Evolutionary conservation across 2,888 invertebrate species (phyloP), one percentile per base, ranked within the genome.

Genomic region (Cordilura impudica): DNA sequence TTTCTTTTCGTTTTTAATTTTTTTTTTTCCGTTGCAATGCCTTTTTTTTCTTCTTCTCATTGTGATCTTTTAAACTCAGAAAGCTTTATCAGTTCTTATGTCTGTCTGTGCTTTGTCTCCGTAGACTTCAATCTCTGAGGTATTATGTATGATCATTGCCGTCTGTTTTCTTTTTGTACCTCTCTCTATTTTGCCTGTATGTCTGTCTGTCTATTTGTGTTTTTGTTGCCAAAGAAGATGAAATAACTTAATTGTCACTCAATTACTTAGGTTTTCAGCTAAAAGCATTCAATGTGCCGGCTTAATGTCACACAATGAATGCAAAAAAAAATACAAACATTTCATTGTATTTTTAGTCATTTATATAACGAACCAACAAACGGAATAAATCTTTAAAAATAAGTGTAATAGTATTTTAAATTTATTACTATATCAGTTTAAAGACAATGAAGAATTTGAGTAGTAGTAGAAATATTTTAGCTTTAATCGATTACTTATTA

Each of bases 191-290:
- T n/a, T 39, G 35, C 3, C 35, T 39, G 35, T 39, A 2, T 39
- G 35, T n/a, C 12, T 35, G 19, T 10, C n/a, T 14, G 8, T 6
- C 23, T 56, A 26, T 49, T 63, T 47, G 26, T 47, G 35, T 45
- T 51, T 12, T 3, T 10, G 10, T 54, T 60, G 16, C 21, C 14
- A 49, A 29, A 70, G 51, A 72, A 63, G 61, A 75, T 75, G 86
- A 85, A 88, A 87, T 86, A 88, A 86, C 87, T 87, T 87, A 87
- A 87, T 87, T 87, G 87, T 88, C 88, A 88, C 87, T 87, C 87
- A 87, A 88, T 87, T 87, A 87, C 87, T 87, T 86, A 87, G 86
- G 75, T 86, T 87, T 87, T 87, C 87, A 87, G 85, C 81, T 81
- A 81, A 82, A 72, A 77, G 81, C 82, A 81, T 82, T 82, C 78